These are phyloP conservation scores for Empis livida DNA, from an alignment of 2,888 invertebrate species.

Conservation along the genomic window DNA sequence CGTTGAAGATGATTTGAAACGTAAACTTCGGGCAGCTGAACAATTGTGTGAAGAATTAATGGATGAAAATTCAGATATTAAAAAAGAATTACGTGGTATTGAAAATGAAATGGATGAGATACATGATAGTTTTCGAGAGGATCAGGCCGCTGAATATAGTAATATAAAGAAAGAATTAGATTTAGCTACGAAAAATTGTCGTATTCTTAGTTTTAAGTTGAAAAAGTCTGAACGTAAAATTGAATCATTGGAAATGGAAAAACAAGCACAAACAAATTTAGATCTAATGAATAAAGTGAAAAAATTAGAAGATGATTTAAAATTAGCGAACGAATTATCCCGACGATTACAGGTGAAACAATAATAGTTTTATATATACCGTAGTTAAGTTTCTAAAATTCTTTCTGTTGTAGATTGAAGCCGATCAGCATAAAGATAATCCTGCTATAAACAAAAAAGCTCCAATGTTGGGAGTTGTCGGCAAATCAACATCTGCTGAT, in stretches of 20 bases:
- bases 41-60: conserved; percentile 83
- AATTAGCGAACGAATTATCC: conserved; percentile 63
- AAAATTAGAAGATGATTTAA: conserved; percentile 74
- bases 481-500: conserved; percentile 46
- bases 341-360: conserved; percentile 46
- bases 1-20: conserved; percentile 55
- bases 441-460: conserved; percentile 41
- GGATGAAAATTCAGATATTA: conserved; percentile 93
- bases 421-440: conserved; percentile 27
- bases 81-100: conserved; percentile 81
- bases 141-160: conserved; percentile 93
- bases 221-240: conserved; percentile 87
- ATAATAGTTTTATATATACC: too few species aligned
- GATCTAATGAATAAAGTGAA: conserved; percentile 56
- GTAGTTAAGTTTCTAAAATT: neutral
- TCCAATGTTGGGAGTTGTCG: conserved; percentile 42
- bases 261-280: conserved; percentile 48
- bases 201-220: conserved; percentile 94
- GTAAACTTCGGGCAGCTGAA: conserved; percentile 81
- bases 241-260: conserved; percentile 78
- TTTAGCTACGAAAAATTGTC: conserved; percentile 93
- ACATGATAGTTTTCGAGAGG: conserved; percentile 94
- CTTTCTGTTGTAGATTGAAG: conserved; percentile 22
- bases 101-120: conserved; percentile 98
- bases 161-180: conserved; percentile 90